A percentile compares a stretch with the other conserved stretches of the same genome.
These are phyloP conservation scores for Dicentrarchus labrax DNA, from an alignment of 2,113 vertebrate genomes.

Conservation along the genomic window DNA sequence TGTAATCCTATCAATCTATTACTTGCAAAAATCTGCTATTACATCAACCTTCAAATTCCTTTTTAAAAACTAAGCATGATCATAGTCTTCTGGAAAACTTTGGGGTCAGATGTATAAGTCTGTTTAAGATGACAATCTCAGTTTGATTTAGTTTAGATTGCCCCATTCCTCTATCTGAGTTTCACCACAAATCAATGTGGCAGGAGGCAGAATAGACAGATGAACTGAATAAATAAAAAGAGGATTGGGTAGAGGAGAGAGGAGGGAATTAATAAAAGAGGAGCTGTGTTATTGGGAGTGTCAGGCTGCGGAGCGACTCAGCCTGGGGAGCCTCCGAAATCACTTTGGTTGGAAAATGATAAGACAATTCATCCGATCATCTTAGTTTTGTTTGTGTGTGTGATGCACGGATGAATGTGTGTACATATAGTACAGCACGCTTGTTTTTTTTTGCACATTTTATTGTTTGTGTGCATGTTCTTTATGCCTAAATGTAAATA, in stretches of 20 bases:
- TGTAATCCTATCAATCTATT: slow-evolving; percentile 11
- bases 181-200: slow-evolving; percentile 25
- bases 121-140: not conserved
- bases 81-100: not conserved
- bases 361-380: slow-evolving; percentile 15
- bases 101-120: not conserved
- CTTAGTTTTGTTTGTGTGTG: not conserved
- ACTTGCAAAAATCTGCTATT: not conserved
- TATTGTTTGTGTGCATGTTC: not conserved
- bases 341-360: slow-evolving; percentile 31
- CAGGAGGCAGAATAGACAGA: slow-evolving; percentile 30
- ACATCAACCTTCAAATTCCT: slow-evolving; percentile 3
- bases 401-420: slow-evolving; percentile 2
- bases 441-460: not conserved
- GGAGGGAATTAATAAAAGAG: slow-evolving; percentile 43
- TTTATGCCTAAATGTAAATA: not conserved
- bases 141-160: slow-evolving; percentile 30
- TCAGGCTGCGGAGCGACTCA: slow-evolving; percentile 31
- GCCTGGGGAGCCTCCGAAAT: slow-evolving; percentile 31
- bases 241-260: not conserved
- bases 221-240: slow-evolving; percentile 46
- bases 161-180: slow-evolving; percentile 8
- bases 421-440: not conserved
- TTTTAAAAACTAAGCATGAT: not conserved
- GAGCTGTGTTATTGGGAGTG: slow-evolving; percentile 45